Evolutionary conservation across 92 coral and sea anemone species (phyloP), one percentile per base, ranked within the genome.

Genomic region (Meandrina meandrites): DNA sequence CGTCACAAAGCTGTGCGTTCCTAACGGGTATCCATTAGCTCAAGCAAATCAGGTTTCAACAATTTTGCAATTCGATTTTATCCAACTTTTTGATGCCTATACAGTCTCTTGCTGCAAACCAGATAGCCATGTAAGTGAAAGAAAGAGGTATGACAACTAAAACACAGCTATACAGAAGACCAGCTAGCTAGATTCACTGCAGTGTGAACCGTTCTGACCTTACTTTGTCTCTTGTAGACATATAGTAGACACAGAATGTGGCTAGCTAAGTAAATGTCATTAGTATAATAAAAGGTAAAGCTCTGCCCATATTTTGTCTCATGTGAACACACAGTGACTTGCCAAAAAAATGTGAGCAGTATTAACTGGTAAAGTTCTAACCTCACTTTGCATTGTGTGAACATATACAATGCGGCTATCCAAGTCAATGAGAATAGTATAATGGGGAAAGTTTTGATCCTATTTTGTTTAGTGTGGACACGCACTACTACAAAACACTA

Each of bases 401-500:
- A 53, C 45, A 53, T 19, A 53, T 13, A 18, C 18, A 53, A 12
- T 53, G 18, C 58, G 58, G 14, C 58, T 2, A 53, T 12, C 19
- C 14, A 18, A 14, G 19, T 53, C 12, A 12, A 53, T 58, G n/a
- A 19, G 27, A 19, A 7, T 18, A 58, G 66, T 19, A 19, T 3
- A 5, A 19, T 75, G 13, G 68, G 0, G 2, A 35, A 3, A 40
- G 60, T 32, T 35, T 78, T 56, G 69, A 92, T 98, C 95, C 93
- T 95, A 84, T 97, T 95, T 85, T 93, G n/a, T n/a, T n/a, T n/a
- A n/a, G n/a, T 97, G 90, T 95, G 98, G 30, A 97, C 97, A 58
- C 62, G 22, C 62, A 15, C 4, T 17, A 21, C 24, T 3, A 15
- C 62, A 1, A n/a, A 56, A 21, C 62, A 56, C 17, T 17, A 34